Base-by-base conservation (phyloP, 1,140 invertebrate genomes). In the Condylostylus longicornis region DNA sequence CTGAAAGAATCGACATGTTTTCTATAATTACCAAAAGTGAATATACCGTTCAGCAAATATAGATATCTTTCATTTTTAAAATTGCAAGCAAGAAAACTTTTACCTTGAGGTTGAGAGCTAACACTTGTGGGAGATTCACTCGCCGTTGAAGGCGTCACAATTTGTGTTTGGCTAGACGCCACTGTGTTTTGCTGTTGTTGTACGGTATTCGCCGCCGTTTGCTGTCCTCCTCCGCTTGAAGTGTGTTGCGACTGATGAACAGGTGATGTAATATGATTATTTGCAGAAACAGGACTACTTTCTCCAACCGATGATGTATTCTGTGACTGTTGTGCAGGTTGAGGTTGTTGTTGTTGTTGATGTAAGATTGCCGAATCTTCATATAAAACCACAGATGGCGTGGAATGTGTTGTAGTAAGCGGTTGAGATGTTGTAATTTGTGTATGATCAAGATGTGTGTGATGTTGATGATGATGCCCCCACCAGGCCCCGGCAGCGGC, bases 401-500 rank as follows among this genome's bases (percentile, higher is more conserved):
- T 57, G 57, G 57, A 60, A 60, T 60, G 57, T 56, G 57, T 57
- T 42, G 54, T 53, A 22, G 49, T 43, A 14, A 51, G 46, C 36
- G 50, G 48, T 27, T 53, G 53, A 28, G 47, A 42, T 33, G 53
- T 45, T 19, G 33, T 18, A 22, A 33, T 15, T 13, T 23, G 22
- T n/a, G 33, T 13, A 19, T 17, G 18, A 39, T 48, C 44, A 32
- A 36, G 44, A 37, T 44, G 46, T 43, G 47, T 42, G 35, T 49
- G 50, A 44, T 50, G 50, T 17, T 32, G 35, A 19, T 30, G 28
- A 35, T 41, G 40, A 37, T 41, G 35, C 57, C 57, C 58, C 58
- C 58, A 60, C 58, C 58, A 61, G 49, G 58, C 52, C 58, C 57
- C 58, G 58, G 58, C 58, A 61, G 58, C 49, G 54, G 54, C 54